Conservation (phyloP, 2,113 vertebrate species). For the Thunnus thynnus region DNA sequence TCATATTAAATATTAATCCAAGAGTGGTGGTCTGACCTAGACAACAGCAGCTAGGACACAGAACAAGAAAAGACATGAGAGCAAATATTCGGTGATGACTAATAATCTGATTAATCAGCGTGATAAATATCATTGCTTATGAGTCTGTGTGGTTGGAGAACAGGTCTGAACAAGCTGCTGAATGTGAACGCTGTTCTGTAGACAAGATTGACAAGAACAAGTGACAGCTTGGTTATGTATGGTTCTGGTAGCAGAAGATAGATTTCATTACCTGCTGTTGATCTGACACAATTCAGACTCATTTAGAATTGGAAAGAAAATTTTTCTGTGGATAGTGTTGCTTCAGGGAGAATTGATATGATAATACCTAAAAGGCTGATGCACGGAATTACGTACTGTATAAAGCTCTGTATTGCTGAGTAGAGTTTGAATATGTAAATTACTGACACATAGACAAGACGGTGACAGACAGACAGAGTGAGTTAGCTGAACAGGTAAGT, state of each 20-base stretch:
- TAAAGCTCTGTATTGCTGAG: no score
- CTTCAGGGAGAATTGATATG: neutral
- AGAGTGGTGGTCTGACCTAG: neutral
- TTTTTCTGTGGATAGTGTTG: no score
- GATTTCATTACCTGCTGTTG: no score
- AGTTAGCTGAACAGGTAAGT: neutral
- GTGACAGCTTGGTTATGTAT: neutral
- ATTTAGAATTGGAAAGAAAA: no score
- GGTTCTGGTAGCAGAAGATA: no score
- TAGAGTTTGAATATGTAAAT: neutral
- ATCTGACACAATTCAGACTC: no score
- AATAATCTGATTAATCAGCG: neutral
- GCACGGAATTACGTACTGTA: neutral
- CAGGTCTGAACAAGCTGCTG: neutral
- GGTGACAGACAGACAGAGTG: neutral
- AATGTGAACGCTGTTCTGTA: neutral
- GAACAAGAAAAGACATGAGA: neutral
- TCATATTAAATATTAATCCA: constrained; percentile 14
- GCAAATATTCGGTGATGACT: constrained; percentile 10
- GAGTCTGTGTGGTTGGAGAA: neutral
- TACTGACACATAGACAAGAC: neutral
- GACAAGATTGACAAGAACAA: neutral
- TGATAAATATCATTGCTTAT: neutral
- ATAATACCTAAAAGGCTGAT: neutral
- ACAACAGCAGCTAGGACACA: neutral